A percentile compares a stretch with the other conserved stretches of the same genome.
Evolutionary conservation across 64 coral and sea anemone species (phyloP).

Genomic region (Trachythela sp.): DNA sequence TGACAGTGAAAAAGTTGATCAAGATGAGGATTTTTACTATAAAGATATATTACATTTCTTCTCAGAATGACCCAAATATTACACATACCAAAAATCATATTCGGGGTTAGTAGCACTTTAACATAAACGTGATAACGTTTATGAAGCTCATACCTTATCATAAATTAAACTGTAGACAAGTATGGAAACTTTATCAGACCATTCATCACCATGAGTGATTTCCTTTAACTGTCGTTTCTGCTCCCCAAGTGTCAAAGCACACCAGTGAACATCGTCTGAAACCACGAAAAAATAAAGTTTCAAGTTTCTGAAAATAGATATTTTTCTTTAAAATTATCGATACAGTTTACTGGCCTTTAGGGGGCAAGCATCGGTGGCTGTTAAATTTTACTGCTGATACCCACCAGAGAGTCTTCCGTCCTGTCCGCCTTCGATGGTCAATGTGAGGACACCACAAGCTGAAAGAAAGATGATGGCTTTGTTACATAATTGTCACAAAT

Average conservation of each 20-base stretch:
- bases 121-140: too few species aligned
- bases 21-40: too few species aligned
- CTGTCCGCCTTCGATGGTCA: slow-evolving; percentile 48
- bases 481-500: neutral
- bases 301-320: too few species aligned
- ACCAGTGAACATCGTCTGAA: slow-evolving; percentile 69
- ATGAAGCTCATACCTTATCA: slow-evolving; percentile 59
- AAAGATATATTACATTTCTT: too few species aligned
- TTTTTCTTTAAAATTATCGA: too few species aligned
- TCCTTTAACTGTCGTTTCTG: slow-evolving; percentile 57
- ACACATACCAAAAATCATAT: too few species aligned
- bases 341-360: too few species aligned
- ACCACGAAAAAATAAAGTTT: neutral
- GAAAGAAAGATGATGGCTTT: neutral
- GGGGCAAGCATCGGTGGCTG: too few species aligned
- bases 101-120: too few species aligned
- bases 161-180: slow-evolving; percentile 58
- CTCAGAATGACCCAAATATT: too few species aligned
- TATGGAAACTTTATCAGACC: slow-evolving; percentile 55
- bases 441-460: slow-evolving; percentile 65
- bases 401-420: slow-evolving; percentile 51
- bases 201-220: slow-evolving; percentile 31
- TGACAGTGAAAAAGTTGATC: too few species aligned
- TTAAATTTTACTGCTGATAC: too few species aligned
- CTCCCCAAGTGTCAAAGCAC: slow-evolving; percentile 48